A percentile compares a stretch with the other conserved stretches of the same genome.
Evolutionary conservation across 2,888 invertebrate species (phyloP).

Genomic region (Yponomeuta malinellus): DNA sequence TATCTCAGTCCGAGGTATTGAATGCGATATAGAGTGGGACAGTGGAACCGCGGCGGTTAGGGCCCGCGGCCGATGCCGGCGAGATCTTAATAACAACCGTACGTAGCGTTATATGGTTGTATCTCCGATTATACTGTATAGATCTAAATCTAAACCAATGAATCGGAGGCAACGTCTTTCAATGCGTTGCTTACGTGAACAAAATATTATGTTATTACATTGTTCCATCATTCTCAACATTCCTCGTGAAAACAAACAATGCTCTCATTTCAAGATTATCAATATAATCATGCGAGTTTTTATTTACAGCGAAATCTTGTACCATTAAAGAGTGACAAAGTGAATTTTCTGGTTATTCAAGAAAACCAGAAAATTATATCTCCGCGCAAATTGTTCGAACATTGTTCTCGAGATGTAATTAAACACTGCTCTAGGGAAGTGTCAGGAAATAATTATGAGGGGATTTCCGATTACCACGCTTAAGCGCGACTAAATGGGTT

Average conservation of each 20-base stretch:
- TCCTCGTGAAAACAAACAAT: neutral
- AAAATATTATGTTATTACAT: conserved; percentile 34
- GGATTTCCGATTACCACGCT: conserved; percentile 68
- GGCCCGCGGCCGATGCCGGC: conserved; percentile 22
- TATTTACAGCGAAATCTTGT: neutral
- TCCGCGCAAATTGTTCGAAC: conserved; percentile 40
- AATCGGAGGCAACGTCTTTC: conserved; percentile 58
- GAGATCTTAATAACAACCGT: conserved; percentile 65
- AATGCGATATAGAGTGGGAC: conserved; percentile 48
- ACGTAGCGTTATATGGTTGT: conserved; percentile 57
- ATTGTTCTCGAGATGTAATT: conserved; percentile 33
- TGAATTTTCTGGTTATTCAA: conserved; percentile 59
- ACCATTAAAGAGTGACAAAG: conserved; percentile 33
- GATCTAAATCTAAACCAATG: conserved; percentile 55
- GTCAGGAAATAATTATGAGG: conserved; percentile 54
- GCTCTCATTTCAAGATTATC: neutral
- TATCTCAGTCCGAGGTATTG: conserved; percentile 53
- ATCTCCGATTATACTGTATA: conserved; percentile 57
- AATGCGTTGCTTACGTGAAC: conserved; percentile 43
- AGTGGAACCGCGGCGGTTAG: conserved; percentile 23
- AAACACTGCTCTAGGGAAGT: conserved; percentile 45
- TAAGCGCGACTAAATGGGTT: conserved; percentile 31
- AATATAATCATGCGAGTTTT: conserved; percentile 8
- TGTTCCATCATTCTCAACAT: neutral
- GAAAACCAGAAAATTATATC: conserved; percentile 45